Base-by-base conservation (phyloP, 2,113 vertebrate genomes). In the Oreochromis spilurus region DNA sequence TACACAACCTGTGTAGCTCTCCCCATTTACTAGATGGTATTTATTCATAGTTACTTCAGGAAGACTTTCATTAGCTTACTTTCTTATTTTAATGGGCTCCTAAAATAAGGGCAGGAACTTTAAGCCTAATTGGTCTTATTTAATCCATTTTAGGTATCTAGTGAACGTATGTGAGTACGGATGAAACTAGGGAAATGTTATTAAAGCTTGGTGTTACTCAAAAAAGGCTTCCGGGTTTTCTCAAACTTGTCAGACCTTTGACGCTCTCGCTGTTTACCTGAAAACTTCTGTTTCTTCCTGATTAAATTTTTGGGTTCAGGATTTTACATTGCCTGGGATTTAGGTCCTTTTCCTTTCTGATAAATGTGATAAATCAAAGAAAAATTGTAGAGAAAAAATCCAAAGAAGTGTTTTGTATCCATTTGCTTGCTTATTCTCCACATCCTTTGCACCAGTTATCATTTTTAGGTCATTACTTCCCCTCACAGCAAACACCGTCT, bases 231-330 rank as follows among this genome's bases (percentile, higher is more conserved):
- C 65, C 4, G 14, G 34, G 7, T 67, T 72, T 45, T 72, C 21
- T 43, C 36, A 67, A 67, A 67, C 40, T 21, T 40, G n/a, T 67
- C 11, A 40, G 36, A 43, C 0, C 34, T 70, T 0, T 43, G 38
- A 24, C 0, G 12, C 38, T 40, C 1, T 1, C 5, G 13, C 65
- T 11, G 24, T 48, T 48, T 75, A 19, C 24, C 24, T 75, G 40
- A 11, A 11, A 75, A 1, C 14, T 0, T 75, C 24, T 19, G 67
- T 2, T 29, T 48, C 67, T 29, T 48, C 14, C 43, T 45, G 24
- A 75, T 11, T 29, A 0, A 0, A 17, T 29, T 0, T 72, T 10
- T 9, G 13, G 67, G 0, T 45, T 43, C 24, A 70, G 36, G 7
- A 43, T 24, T 70, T 70, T 24, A 24, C 7, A 70, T 24, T 67